Conservation (phyloP, 2,888 invertebrate genomes). For the Mesopsocus fuscifrons region DNA sequence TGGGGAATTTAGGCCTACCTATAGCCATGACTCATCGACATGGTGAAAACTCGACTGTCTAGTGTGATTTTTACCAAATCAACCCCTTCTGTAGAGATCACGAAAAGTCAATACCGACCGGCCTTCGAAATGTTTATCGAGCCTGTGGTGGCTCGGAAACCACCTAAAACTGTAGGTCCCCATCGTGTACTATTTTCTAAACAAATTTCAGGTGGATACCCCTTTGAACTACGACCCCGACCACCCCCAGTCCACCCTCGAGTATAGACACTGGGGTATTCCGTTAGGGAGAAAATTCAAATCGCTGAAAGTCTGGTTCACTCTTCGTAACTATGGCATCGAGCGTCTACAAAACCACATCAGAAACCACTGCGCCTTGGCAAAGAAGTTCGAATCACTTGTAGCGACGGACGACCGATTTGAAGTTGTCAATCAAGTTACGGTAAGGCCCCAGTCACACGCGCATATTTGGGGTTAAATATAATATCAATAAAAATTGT, state of each 20-base stretch:
- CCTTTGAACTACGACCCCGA: slow-evolving; percentile 71
- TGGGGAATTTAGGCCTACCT: too few relatives aligned
- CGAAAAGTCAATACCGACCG: too few relatives aligned
- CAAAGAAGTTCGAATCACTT: slow-evolving; percentile 50
- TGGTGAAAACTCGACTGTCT: too few relatives aligned
- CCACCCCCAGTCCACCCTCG: slow-evolving; percentile 39
- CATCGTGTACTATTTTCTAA: too few relatives aligned
- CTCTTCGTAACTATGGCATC: slow-evolving; percentile 60
- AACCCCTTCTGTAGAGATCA: too few relatives aligned
- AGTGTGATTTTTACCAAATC: too few relatives aligned
- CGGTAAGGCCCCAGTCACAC: slow-evolving; percentile 19
- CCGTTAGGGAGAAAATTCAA: slow-evolving; percentile 69
- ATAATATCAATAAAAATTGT: not conserved
- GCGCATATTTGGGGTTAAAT: too few relatives aligned
- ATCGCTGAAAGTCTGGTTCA: slow-evolving; percentile 77
- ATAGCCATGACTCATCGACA: too few relatives aligned
- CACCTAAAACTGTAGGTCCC: too few relatives aligned
- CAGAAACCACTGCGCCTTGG: slow-evolving; percentile 57
- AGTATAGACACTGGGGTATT: slow-evolving; percentile 71
- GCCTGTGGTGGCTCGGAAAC: too few relatives aligned
- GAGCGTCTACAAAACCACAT: slow-evolving; percentile 67
- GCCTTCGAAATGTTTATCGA: too few relatives aligned
- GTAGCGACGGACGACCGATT: slow-evolving; percentile 51
- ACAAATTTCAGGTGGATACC: slow-evolving; percentile 41
- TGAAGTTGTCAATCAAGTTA: slow-evolving; percentile 57